These are phyloP conservation scores for Argyrosomus japonicus DNA, from an alignment of 2,113 vertebrate species.

Conservation along the genomic window DNA sequence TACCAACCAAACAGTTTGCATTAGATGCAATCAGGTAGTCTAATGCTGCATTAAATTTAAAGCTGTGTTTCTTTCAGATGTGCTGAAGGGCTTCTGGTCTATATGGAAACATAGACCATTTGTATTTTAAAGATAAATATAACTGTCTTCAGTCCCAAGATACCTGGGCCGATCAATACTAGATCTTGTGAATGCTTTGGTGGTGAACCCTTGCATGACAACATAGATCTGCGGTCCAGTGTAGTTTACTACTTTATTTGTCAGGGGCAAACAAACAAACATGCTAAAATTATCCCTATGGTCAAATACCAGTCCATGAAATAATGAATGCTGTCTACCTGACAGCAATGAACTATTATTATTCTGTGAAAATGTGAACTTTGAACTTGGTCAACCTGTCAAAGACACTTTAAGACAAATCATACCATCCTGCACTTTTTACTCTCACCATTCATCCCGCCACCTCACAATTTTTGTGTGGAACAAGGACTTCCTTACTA, in stretches of 20 bases:
- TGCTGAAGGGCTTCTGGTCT: not conserved
- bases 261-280: too few relatives aligned
- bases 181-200: not conserved
- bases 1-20: not conserved
- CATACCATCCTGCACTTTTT: too few relatives aligned
- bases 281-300: too few relatives aligned
- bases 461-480: not conserved
- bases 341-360: not conserved
- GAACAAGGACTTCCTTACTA: not conserved
- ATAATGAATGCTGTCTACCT: not conserved
- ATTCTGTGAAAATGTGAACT: not conserved
- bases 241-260: too few relatives aligned
- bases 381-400: too few relatives aligned
- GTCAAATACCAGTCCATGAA: not conserved
- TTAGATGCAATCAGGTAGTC: not conserved
- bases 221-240: not conserved
- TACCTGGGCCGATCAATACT: not conserved
- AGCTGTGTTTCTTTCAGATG: not conserved
- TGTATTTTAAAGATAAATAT: constrained; percentile 4
- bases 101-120: not conserved
- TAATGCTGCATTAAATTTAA: not conserved
- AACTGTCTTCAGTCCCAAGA: not conserved
- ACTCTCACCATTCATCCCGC: too few relatives aligned
- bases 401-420: too few relatives aligned
- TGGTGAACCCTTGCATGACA: not conserved